Evolutionary conservation across 2,797 vertebrate genomes (phyloP).

Genomic region (Synaphobranchus kaupii): DNA sequence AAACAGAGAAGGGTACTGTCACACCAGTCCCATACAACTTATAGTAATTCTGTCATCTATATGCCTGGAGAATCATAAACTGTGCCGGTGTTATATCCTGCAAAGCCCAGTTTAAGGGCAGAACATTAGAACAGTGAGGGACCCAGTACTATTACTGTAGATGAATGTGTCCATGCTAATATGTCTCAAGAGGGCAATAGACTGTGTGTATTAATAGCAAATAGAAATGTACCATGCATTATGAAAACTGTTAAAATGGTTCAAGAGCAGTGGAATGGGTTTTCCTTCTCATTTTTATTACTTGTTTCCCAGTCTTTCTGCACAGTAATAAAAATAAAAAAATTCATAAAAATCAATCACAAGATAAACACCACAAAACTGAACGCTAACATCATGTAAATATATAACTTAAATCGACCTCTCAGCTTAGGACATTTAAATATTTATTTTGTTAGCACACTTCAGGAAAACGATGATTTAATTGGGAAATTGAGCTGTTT

Average conservation of each 20-base stretch:
- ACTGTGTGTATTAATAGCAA: conserved; percentile 42
- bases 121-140: not conserved
- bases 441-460: not conserved
- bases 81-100: not conserved
- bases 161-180: conserved; percentile 14
- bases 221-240: conserved; percentile 33
- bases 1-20: not conserved
- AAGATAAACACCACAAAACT: not conserved
- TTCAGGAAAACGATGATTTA: conserved; percentile 1
- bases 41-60: not conserved
- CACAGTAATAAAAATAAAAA: not conserved
- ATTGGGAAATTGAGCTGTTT: not conserved
- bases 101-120: not conserved
- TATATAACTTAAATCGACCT: not conserved
- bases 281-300: not conserved
- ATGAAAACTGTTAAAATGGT: conserved; percentile 34
- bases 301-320: not conserved
- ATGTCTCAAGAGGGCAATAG: conserved; percentile 3
- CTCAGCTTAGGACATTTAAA: not conserved
- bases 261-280: conserved; percentile 27
- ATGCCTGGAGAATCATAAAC: not conserved
- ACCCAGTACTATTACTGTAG: not conserved
- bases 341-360: not conserved
- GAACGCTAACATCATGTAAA: not conserved
- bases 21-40: not conserved